phyloP scores from a whole-genome alignment of 2,888 invertebrate species.

The Lithodes maja region DNA sequence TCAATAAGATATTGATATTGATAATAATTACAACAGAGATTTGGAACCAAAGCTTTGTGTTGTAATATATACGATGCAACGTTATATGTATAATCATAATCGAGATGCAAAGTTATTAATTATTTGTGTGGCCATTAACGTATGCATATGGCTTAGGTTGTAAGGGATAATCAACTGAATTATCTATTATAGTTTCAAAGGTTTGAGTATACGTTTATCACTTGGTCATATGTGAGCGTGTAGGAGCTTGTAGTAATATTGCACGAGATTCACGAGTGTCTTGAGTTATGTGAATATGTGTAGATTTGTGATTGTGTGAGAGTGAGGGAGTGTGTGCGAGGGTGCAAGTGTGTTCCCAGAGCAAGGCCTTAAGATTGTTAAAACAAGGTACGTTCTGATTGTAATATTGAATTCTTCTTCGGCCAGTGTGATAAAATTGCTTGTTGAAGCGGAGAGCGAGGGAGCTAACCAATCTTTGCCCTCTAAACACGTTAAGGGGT shows the following conservation, averaged over 20 bases:
- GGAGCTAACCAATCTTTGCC: background rate
- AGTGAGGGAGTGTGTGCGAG: background rate
- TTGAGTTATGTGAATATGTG: slow-evolving; percentile 25
- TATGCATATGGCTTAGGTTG: too few relatives aligned
- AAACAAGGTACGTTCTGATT: slow-evolving; percentile 56
- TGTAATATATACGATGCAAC: too few relatives aligned
- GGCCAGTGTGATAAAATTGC: slow-evolving; percentile 64
- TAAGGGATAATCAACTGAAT: too few relatives aligned
- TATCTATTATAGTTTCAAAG: too few relatives aligned
- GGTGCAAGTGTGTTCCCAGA: background rate
- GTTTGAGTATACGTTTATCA: too few relatives aligned
- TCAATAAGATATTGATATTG: too few relatives aligned
- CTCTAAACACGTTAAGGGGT: slow-evolving; percentile 25
- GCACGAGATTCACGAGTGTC: background rate
- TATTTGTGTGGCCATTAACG: too few relatives aligned
- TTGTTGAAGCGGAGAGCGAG: slow-evolving; percentile 47
- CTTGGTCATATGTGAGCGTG: slow-evolving; percentile 1
- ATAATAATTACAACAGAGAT: too few relatives aligned
- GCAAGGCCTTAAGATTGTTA: slow-evolving; percentile 33
- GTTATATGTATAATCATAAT: too few relatives aligned
- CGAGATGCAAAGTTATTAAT: too few relatives aligned
- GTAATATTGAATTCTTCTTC: slow-evolving; percentile 64
- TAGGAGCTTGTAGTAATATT: slow-evolving; percentile 9
- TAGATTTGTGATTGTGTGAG: slow-evolving; percentile 22
- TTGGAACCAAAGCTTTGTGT: too few relatives aligned